Evolutionary conservation across 2,797 vertebrate genomes (phyloP).

Genomic region (Vireo griseus): DNA sequence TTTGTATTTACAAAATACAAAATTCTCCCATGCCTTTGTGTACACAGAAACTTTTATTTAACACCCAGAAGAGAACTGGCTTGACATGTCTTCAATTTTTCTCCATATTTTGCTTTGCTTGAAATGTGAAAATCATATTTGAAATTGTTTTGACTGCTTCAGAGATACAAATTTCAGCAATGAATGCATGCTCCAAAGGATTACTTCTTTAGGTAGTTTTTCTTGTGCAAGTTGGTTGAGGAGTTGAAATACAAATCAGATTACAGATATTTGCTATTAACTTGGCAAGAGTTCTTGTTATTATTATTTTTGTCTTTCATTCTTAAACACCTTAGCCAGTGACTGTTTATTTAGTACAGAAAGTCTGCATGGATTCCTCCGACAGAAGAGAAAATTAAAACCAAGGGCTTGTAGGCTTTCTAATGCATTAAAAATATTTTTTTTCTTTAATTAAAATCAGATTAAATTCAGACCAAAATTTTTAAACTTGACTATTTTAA

Average conservation of each 20-base stretch:
- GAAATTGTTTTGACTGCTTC: background rate
- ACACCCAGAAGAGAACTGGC: background rate
- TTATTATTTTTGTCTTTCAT: background rate
- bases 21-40: background rate
- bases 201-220: background rate
- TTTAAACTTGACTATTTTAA: background rate
- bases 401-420: background rate
- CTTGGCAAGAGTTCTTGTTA: background rate
- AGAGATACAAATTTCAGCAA: background rate
- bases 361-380: background rate
- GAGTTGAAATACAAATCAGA: background rate
- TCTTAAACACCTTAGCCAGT: background rate
- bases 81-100: background rate
- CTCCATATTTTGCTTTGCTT: background rate
- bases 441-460: background rate
- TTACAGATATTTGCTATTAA: background rate
- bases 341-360: background rate
- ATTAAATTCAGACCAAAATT: background rate
- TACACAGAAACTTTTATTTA: background rate
- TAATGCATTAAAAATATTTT: background rate
- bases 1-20: background rate
- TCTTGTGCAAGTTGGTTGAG: background rate
- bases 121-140: background rate
- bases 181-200: background rate
- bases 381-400: background rate